phyloP scores from a whole-genome alignment of 2,888 invertebrate species.

The Omphaloscelis lunosa region DNA sequence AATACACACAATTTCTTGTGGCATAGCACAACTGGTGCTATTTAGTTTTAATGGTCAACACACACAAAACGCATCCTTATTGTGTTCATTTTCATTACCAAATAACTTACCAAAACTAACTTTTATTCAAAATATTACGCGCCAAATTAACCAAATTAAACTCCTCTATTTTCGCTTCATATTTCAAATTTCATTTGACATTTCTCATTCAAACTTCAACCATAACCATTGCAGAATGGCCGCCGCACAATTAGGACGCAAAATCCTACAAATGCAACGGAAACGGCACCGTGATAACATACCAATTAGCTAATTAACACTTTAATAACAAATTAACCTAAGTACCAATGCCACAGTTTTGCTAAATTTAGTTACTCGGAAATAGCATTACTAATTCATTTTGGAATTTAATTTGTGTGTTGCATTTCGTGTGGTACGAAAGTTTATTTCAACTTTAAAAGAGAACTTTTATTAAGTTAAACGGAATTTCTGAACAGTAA shows the following conservation, averaged over 20 bases:
- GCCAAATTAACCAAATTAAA: not conserved
- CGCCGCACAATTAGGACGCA: not conserved
- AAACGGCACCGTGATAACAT: conserved; percentile 13
- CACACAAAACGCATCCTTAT: not conserved
- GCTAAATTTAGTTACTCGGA: conserved; percentile 30
- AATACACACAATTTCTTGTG: not conserved
- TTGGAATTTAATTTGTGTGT: conserved; percentile 36
- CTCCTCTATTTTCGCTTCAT: not conserved
- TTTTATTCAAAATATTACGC: not conserved
- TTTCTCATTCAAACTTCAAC: conserved; percentile 12
- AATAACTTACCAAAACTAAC: not conserved
- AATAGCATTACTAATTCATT: conserved; percentile 41
- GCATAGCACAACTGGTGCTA: not conserved
- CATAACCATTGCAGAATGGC: conserved; percentile 11
- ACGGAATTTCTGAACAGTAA: conserved; percentile 27
- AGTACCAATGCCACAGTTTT: conserved; percentile 20
- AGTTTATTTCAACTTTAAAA: conserved; percentile 42
- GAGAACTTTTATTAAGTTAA: conserved; percentile 51
- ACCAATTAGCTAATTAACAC: conserved; percentile 26
- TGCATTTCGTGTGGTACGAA: conserved; percentile 27
- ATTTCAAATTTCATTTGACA: conserved; percentile 17
- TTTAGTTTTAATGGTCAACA: not conserved
- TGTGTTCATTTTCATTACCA: not conserved
- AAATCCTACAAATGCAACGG: conserved; percentile 1
- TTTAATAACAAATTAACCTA: conserved; percentile 50